phyloP scores from a whole-genome alignment of 2,888 invertebrate species.

The Trachelus stipa region DNA sequence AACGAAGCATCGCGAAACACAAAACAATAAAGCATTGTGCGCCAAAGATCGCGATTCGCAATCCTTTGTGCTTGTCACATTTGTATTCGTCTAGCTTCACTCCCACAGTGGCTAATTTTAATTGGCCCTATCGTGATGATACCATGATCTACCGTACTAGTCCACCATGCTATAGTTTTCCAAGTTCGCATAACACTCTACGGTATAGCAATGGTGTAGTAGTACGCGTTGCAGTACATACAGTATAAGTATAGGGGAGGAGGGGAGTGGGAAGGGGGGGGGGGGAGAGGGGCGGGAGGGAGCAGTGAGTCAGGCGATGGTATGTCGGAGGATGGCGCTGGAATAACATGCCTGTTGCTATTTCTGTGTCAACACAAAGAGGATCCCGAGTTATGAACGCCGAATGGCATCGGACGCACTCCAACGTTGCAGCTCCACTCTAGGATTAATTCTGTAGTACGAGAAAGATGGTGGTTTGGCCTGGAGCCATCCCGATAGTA shows the following conservation, averaged over 20 bases:
- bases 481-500: slow-evolving; percentile 31
- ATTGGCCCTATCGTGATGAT: slow-evolving; percentile 17
- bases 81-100: no score
- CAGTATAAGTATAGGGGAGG: no score
- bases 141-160: slow-evolving; percentile 11
- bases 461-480: slow-evolving; percentile 45
- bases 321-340: slow-evolving; percentile 12
- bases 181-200: no score
- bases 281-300: no score
- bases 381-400: slow-evolving; percentile 25
- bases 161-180: background rate
- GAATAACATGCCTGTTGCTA: slow-evolving; percentile 27
- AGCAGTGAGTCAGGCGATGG: slow-evolving; percentile 25
- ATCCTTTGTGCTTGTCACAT: no score
- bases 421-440: slow-evolving; percentile 27
- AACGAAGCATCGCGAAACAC: no score
- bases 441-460: slow-evolving; percentile 38
- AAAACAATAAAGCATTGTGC: no score
- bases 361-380: slow-evolving; percentile 38
- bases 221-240: no score
- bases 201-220: no score
- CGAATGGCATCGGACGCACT: slow-evolving; percentile 21
- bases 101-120: slow-evolving; percentile 10
- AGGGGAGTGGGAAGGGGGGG: no score
- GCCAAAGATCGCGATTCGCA: no score